These are phyloP conservation scores for Leptobrachium ailaonicum DNA, from an alignment of 2,113 vertebrate species.

Conservation along the genomic window DNA sequence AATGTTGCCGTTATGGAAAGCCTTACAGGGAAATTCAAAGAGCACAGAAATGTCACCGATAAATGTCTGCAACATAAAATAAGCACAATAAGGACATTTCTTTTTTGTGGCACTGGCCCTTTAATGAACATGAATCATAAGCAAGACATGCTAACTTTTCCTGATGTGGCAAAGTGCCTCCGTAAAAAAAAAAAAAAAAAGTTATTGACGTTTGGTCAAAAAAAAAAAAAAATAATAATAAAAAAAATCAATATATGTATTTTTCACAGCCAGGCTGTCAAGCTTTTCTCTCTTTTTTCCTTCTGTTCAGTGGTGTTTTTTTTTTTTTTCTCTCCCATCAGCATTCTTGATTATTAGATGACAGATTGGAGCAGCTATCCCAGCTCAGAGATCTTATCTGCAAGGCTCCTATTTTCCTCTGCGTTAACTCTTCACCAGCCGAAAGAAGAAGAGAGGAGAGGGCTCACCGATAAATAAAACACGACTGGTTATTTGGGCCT, in stretches of 20 bases:
- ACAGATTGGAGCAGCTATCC: background rate
- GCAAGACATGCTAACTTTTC: conserved; percentile 53
- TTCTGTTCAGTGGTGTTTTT: conserved; percentile 33
- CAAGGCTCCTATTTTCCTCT: background rate
- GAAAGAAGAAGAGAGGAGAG: background rate
- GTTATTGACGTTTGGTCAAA: conserved; percentile 54
- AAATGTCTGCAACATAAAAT: too few relatives aligned
- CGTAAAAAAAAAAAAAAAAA: conserved; percentile 54
- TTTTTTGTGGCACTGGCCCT: too few relatives aligned
- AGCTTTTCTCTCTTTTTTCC: background rate
- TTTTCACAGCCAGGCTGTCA: conserved; percentile 54
- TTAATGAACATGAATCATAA: conserved; percentile 45
- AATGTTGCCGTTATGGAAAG: too few relatives aligned
- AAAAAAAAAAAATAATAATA: conserved; percentile 5
- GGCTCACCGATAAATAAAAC: too few relatives aligned
- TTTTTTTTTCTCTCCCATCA: conserved; percentile 49
- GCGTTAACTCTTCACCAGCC: background rate
- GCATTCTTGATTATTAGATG: conserved; percentile 38
- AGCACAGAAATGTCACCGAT: too few relatives aligned
- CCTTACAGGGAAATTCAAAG: too few relatives aligned
- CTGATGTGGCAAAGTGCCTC: conserved; percentile 55
- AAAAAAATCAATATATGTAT: conserved; percentile 41
- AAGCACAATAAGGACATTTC: too few relatives aligned
- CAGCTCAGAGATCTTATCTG: background rate
- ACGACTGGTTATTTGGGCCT: too few relatives aligned